phyloP scores from a whole-genome alignment of 2,113 vertebrate species.

The Emydura subglobosa region DNA sequence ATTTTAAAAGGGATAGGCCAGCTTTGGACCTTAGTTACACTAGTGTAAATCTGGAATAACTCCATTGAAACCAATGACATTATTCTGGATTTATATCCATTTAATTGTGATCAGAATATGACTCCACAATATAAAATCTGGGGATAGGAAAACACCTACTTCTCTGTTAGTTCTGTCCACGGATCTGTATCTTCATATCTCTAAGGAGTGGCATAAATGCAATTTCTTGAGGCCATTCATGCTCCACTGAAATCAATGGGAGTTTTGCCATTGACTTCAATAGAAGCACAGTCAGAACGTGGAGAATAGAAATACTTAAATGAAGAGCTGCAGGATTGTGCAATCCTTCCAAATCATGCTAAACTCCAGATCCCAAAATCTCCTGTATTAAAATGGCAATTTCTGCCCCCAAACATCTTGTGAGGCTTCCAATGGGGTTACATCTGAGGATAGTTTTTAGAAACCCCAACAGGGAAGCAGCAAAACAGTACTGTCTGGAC shows the following conservation, averaged over 20 bases:
- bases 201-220: not conserved
- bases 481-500: not conserved
- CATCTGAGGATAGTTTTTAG: not conserved
- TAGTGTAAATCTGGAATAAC: not conserved
- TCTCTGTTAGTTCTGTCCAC: not conserved
- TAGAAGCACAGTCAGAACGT: not conserved
- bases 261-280: not conserved
- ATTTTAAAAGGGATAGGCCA: slow-evolving; percentile 13
- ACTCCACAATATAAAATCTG: not conserved
- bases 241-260: not conserved
- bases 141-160: not conserved
- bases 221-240: not conserved
- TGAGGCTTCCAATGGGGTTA: not conserved
- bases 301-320: not conserved
- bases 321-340: not conserved
- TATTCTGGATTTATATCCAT: not conserved
- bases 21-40: not conserved
- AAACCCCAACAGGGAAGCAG: not conserved
- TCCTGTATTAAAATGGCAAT: not conserved
- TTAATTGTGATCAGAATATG: not conserved
- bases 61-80: not conserved
- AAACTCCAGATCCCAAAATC: not conserved
- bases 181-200: not conserved
- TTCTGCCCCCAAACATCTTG: not conserved
- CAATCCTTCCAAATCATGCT: not conserved